Evolutionary conservation across 2,113 vertebrate genomes (phyloP), one percentile per base, ranked within the genome.

Genomic region (Prunella fulvescens): DNA sequence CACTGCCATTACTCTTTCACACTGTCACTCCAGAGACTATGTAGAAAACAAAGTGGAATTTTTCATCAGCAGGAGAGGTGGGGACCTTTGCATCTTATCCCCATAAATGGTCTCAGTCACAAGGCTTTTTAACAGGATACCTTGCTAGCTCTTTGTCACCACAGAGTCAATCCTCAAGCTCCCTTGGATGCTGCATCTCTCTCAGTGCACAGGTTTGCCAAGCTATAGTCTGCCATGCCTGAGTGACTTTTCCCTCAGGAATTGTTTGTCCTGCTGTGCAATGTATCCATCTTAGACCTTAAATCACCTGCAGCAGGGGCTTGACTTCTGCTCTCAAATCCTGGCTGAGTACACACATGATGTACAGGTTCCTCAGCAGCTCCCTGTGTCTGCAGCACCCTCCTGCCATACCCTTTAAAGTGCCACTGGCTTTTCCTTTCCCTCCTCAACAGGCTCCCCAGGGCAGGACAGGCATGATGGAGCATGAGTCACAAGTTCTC

Each of bases 341-440:
- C 40, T 65, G 24, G 20, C 33, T 45, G 69, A 45, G 18, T 1
- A 19, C 1, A 8, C 1, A 5, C 5, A 11, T 0, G 9, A 19
- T 39, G 53, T 10, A 22, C 58, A 72, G 70, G 7, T 18, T 26
- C 78, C 51, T 69, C 11, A 31, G 84, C 31, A 86, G 48, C 70
- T 79, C 53, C 39, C 26, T 56, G 31, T 7, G 10, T n/a, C 54
- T 60, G 44, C 57, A 73, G 71, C 44, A 69, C 25, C 18, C 17
- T 86, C 45, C 53, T 54, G 53, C 40, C 4, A 5, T 18, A 31
- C 37, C 31, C 42, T 53, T 28, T 45, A 35, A 54, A 72, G 67
- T 8, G 39, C 8, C 35, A 3, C 29, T 54, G 67, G 67, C 20
- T 39, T 73, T 81, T 77, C 25, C 74, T 61, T 70, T 42, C 54